A percentile compares a stretch with the other conserved stretches of the same genome.
These are phyloP conservation scores for Octonoba sinensis DNA, from an alignment of 2,888 invertebrate species.

Conservation along the genomic window DNA sequence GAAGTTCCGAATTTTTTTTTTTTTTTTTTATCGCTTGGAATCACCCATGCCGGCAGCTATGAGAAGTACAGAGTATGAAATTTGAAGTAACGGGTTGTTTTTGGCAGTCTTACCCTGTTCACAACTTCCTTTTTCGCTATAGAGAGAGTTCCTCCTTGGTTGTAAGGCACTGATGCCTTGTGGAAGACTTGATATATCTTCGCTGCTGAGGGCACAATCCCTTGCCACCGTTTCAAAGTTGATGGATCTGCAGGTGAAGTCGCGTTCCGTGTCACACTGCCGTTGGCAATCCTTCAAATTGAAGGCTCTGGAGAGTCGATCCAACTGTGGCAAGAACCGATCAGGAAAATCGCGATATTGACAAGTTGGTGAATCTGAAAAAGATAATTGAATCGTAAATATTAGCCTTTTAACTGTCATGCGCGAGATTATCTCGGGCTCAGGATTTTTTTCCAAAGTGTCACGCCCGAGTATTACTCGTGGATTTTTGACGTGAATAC, in stretches of 20 bases:
- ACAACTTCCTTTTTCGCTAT: conserved; percentile 85
- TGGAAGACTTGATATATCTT: conserved; percentile 74
- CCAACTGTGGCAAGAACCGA: conserved; percentile 71
- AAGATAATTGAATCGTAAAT: background rate
- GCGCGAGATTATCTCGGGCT: no score
- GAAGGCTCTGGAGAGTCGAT: conserved; percentile 68
- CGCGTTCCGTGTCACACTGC: conserved; percentile 71
- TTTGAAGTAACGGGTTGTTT: background rate
- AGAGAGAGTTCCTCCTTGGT: conserved; percentile 76
- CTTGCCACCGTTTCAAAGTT: conserved; percentile 67
- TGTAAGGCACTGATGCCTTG: conserved; percentile 77
- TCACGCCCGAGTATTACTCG: no score
- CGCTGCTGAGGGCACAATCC: conserved; percentile 82
- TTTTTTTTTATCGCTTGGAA: no score
- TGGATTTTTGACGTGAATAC: no score
- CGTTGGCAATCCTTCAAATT: conserved; percentile 71
- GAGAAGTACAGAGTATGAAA: no score
- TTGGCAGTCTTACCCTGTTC: conserved; percentile 79
- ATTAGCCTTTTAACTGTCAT: no score
- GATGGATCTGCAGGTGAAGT: conserved; percentile 71
- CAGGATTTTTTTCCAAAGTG: no score
- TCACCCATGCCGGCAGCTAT: no score
- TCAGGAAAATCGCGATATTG: conserved; percentile 72
- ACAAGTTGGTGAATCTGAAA: conserved; percentile 72
- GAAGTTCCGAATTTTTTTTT: no score